phyloP scores from a whole-genome alignment of 2,113 vertebrate species.

The Aplodontia rufa region DNA sequence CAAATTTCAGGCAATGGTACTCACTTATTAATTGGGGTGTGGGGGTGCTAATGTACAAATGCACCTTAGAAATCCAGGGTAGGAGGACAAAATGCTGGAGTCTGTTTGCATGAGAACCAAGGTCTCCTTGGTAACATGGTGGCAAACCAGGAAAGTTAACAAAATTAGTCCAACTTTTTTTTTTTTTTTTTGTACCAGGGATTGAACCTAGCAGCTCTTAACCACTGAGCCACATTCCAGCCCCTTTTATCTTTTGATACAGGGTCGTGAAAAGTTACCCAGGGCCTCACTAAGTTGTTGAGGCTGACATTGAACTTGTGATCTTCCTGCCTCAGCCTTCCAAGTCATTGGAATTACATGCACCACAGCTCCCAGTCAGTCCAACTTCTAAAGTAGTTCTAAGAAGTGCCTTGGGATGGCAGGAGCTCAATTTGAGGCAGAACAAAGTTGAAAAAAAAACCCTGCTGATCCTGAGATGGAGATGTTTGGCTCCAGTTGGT shows the following conservation, averaged over 20 bases:
- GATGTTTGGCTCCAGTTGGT: not conserved
- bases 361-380: too few relatives aligned
- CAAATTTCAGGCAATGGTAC: not conserved
- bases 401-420: not conserved
- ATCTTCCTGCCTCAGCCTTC: too few relatives aligned
- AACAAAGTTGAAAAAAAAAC: not conserved
- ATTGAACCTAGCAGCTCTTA: too few relatives aligned
- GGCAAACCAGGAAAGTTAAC: not conserved
- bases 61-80: not conserved
- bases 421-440: not conserved
- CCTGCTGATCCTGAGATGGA: too few relatives aligned
- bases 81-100: not conserved
- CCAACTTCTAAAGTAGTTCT: not conserved
- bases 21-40: not conserved
- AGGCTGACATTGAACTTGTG: too few relatives aligned
- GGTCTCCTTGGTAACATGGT: not conserved
- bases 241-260: too few relatives aligned
- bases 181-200: too few relatives aligned
- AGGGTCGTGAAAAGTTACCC: too few relatives aligned
- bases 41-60: not conserved
- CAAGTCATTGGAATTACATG: too few relatives aligned
- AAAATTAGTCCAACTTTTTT: not conserved
- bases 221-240: too few relatives aligned
- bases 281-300: too few relatives aligned
- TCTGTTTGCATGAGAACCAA: not conserved